A percentile compares a stretch with the other conserved stretches of the same genome.
Conservation (phyloP, 2,888 invertebrate species). For the Linyphia triangularis region DNA sequence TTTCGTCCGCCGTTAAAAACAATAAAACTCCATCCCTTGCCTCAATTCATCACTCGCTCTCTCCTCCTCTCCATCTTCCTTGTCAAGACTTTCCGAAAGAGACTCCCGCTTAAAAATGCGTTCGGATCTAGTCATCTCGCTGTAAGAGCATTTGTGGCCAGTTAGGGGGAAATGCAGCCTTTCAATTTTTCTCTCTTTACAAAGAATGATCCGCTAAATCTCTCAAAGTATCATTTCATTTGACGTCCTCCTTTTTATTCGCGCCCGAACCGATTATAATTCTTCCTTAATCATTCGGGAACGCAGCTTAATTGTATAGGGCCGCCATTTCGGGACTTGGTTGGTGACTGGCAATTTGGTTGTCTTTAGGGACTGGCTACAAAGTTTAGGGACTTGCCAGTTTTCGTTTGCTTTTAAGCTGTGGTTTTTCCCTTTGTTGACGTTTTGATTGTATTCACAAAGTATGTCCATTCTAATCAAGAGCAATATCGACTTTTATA, state of each 20-base stretch:
- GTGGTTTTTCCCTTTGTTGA: too few relatives aligned
- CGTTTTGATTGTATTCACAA: too few relatives aligned
- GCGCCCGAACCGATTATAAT: slow-evolving; percentile 55
- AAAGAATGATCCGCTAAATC: slow-evolving; percentile 59
- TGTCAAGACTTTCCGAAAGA: slow-evolving; percentile 46
- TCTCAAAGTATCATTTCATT: slow-evolving; percentile 65
- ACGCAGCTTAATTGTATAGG: slow-evolving; percentile 56
- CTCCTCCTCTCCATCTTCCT: neutral
- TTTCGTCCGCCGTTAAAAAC: slow-evolving; percentile 51
- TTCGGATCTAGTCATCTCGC: slow-evolving; percentile 42
- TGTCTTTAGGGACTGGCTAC: slow-evolving; percentile 34
- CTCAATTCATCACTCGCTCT: slow-evolving; percentile 42
- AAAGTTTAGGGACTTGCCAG: neutral
- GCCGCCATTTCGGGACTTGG: slow-evolving; percentile 22
- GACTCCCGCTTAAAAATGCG: slow-evolving; percentile 48
- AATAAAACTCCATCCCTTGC: slow-evolving; percentile 53
- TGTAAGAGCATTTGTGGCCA: slow-evolving; percentile 56
- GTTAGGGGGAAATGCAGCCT: slow-evolving; percentile 53
- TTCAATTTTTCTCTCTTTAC: slow-evolving; percentile 43
- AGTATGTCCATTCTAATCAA: too few relatives aligned
- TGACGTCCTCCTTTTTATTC: slow-evolving; percentile 57
- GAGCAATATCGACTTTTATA: too few relatives aligned
- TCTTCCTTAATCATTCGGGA: slow-evolving; percentile 64
- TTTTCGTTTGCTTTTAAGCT: neutral
- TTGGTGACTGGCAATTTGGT: slow-evolving; percentile 37